Evolutionary conservation across 2,888 invertebrate species (phyloP).

Genomic region (Cheilosia vernalis): DNA sequence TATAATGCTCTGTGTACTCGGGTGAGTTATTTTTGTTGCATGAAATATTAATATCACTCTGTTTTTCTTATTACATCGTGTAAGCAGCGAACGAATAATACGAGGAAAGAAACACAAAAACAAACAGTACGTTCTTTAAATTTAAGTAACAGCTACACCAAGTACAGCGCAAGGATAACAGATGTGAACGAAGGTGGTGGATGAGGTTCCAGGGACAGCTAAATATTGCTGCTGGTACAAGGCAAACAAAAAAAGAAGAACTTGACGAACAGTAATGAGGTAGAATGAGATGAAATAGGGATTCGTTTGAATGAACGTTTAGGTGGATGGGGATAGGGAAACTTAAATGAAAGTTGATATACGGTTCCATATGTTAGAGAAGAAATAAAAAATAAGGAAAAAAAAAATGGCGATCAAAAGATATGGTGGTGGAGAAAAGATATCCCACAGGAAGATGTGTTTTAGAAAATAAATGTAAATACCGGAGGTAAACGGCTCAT

Average conservation of each 20-base stretch:
- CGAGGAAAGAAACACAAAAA: constrained; percentile 6
- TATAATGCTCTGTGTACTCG: neutral
- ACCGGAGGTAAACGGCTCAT: no score
- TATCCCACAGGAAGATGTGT: no score
- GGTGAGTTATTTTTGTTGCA: constrained; percentile 37
- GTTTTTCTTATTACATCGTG: constrained; percentile 34
- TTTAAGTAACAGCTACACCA: constrained; percentile 14
- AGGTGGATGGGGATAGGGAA: neutral
- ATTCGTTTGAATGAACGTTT: neutral
- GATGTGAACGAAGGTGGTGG: constrained; percentile 9
- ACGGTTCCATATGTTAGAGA: constrained; percentile 11
- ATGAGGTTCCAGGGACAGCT: neutral
- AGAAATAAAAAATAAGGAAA: neutral
- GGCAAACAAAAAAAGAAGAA: constrained; percentile 2
- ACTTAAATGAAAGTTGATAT: constrained; percentile 5
- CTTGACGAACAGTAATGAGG: constrained; percentile 2
- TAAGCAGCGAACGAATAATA: constrained; percentile 7
- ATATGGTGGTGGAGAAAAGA: neutral
- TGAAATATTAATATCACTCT: constrained; percentile 41
- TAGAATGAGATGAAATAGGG: constrained; percentile 12
- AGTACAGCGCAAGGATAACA: constrained; percentile 19
- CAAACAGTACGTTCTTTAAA: neutral
- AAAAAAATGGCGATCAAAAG: neutral
- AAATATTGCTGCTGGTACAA: constrained; percentile 3
- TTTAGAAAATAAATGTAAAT: no score